Base-by-base conservation (phyloP, 1,140 invertebrate species). In the Acyrthosiphon pisum region DNA sequence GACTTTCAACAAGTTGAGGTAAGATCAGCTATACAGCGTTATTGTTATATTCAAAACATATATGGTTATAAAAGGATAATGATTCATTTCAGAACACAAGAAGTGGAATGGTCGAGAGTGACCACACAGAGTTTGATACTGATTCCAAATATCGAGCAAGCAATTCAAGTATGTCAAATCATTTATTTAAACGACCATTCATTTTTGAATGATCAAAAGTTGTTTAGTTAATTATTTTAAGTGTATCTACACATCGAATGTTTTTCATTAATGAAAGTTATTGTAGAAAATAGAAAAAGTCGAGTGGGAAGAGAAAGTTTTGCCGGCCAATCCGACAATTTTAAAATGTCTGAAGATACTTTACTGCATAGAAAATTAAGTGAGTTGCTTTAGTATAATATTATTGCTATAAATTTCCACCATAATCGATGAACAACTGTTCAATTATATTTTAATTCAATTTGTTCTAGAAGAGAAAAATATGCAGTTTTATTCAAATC, bases 281-380 rank as follows among this genome's bases (percentile, higher is more conserved):
- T 68, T 90, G 26, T 86, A 93, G 48, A 41, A 86, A 30, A 26
- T 41, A 41, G n/a, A 86, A 50, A 41, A 56, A 86, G 20, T 26
- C 60, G 22, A 93, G 37, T 30, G 22, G 35, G 2, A 56, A 83
- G 50, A 86, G 76, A 86, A 86, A 50, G 26, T 48, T 50, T 35
- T 44, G 41, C 14, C 44, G 50, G 35, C 2, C 48, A 26, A 0
- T 7, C 76, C 6, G 91, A 93, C 14, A 93, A 53, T 86, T 93
- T 41, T 41, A 93, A 93, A 86, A 93, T 93, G 68, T 93, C 91
- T 11, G 91, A 93, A 86, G 91, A 93, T 6, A 93, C 91, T 41
- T 84, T 93, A 56, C 8, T 93, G 9, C 91, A 93, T 44, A 48
- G 50, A 56, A 93, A 93, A 93, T 56, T 93, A 53, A 93, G 91